phyloP scores from a whole-genome alignment of 2,888 invertebrate species.

The Troides oblongomaculatus region DNA sequence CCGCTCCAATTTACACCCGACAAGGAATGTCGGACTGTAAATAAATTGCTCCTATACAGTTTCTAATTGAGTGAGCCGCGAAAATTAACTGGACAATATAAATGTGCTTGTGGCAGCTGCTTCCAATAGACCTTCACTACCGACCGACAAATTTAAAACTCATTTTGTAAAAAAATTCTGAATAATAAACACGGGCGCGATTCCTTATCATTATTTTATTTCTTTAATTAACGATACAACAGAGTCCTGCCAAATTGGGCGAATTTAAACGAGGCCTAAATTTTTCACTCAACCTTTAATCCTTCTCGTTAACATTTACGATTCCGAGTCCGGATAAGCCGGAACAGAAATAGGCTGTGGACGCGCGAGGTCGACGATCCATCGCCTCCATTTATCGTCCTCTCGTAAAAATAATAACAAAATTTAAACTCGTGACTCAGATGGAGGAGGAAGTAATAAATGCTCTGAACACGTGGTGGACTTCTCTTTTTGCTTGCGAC shows the following conservation, averaged over 20 bases:
- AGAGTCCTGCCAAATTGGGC: slow-evolving; percentile 15
- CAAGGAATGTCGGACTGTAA: slow-evolving; percentile 32
- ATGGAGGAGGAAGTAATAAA: slow-evolving; percentile 52
- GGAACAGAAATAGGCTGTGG: slow-evolving; percentile 44
- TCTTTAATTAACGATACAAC: slow-evolving; percentile 14
- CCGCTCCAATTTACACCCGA: slow-evolving; percentile 36
- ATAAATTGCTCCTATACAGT: slow-evolving; percentile 34
- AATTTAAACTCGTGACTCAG: slow-evolving; percentile 41
- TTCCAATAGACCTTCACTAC: slow-evolving; percentile 17
- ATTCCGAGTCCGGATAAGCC: slow-evolving; percentile 41
- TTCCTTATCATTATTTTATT: slow-evolving; percentile 10
- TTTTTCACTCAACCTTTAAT: slow-evolving; percentile 27
- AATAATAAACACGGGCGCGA: slow-evolving; percentile 7
- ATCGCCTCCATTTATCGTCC: slow-evolving; percentile 48
- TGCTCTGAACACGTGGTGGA: slow-evolving; percentile 44
- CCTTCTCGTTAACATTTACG: slow-evolving; percentile 35
- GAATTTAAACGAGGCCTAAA: slow-evolving; percentile 26
- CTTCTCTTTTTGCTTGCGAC: slow-evolving; percentile 38
- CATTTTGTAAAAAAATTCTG: slow-evolving; percentile 6
- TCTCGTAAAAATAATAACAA: slow-evolving; percentile 60
- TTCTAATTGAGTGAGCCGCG: slow-evolving; percentile 35
- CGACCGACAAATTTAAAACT: slow-evolving; percentile 3
- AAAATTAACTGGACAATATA: slow-evolving; percentile 35
- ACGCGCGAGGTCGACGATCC: slow-evolving; percentile 54
- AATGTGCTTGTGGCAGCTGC: slow-evolving; percentile 28